Evolutionary conservation across 1,140 invertebrate genomes (phyloP).

Genomic region (Wiebesia pumilae): DNA sequence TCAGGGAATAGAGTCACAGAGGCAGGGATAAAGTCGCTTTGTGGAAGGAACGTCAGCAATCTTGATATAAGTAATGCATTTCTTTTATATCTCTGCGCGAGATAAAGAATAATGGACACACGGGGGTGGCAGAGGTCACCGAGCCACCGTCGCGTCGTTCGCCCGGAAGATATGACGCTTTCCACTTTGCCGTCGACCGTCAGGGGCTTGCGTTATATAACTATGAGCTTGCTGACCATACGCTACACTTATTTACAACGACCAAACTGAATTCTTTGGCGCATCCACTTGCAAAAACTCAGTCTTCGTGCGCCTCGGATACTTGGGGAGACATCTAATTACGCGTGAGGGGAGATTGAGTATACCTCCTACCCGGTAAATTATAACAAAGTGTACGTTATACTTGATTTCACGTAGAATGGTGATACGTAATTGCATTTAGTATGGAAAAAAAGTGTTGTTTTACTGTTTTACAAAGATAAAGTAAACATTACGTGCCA

Average conservation of each 20-base stretch:
- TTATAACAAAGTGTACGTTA: neutral
- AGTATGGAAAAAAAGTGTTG: neutral
- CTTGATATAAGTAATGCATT: constrained; percentile 72
- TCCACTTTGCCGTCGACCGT: constrained; percentile 52
- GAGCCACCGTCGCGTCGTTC: constrained; percentile 54
- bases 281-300: neutral
- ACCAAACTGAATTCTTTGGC: neutral
- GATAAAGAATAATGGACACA: constrained; percentile 72
- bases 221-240: constrained; percentile 14
- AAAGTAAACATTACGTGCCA: too few relatives aligned
- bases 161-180: constrained; percentile 68
- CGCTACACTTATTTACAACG: constrained; percentile 21
- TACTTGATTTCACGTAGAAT: neutral
- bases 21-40: neutral
- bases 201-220: neutral
- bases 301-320: neutral
- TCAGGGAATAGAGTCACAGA: neutral
- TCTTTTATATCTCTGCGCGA: constrained; percentile 69
- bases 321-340: neutral
- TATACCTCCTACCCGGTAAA: neutral
- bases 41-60: constrained; percentile 61
- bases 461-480: neutral
- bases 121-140: constrained; percentile 37
- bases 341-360: neutral
- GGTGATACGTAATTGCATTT: neutral